Evolutionary conservation across 2,113 vertebrate species (phyloP).

Genomic region (Butastur rufipennis): DNA sequence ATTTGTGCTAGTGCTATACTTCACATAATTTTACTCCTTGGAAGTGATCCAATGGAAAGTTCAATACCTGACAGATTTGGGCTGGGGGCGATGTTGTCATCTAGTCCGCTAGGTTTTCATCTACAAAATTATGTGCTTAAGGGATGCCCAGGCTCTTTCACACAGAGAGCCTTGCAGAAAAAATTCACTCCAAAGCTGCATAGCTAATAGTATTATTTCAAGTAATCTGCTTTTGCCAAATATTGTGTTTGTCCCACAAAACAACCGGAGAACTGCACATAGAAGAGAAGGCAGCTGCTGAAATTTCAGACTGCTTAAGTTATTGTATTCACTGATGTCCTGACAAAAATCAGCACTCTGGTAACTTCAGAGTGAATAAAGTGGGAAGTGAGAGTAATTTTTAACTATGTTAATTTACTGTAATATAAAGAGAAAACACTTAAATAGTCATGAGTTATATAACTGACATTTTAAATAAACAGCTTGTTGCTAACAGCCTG

Average conservation of each 20-base stretch:
- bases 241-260: background rate
- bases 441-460: background rate
- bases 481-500: background rate
- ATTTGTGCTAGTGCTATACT: no score
- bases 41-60: no score
- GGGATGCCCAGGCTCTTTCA: background rate
- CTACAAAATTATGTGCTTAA: background rate
- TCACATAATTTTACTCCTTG: no score
- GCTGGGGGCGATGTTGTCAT: background rate
- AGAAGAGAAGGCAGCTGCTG: background rate
- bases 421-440: background rate
- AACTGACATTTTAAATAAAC: constrained; percentile 45
- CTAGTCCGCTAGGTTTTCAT: background rate
- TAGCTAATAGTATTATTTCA: background rate
- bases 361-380: background rate
- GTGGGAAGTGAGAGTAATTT: background rate
- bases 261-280: fast-evolving
- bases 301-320: background rate
- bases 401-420: background rate
- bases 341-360: background rate
- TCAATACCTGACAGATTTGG: no score
- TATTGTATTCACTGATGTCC: background rate
- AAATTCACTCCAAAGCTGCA: background rate
- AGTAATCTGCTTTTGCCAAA: background rate
- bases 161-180: background rate